Evolutionary conservation across 2,888 invertebrate genomes (phyloP).

Genomic region (Hirtodrosophila cameraria): DNA sequence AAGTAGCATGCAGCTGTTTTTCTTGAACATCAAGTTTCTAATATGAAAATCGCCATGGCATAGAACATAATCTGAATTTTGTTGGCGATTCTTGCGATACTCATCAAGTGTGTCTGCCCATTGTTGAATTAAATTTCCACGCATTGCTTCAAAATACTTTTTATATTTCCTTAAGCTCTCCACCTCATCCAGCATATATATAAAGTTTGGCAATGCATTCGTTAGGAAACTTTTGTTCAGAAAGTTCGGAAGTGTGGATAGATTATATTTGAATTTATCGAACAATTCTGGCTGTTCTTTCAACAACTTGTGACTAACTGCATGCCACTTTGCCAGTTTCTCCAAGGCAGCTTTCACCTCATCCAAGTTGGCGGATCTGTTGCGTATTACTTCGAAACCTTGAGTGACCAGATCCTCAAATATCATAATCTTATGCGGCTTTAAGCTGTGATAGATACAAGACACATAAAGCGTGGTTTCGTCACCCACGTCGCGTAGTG

Average conservation of each 20-base stretch:
- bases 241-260: slow-evolving; percentile 29
- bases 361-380: slow-evolving; percentile 13
- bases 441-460: slow-evolving; percentile 52
- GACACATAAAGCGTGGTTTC: slow-evolving; percentile 33
- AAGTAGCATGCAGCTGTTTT: slow-evolving; percentile 57
- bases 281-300: slow-evolving; percentile 21
- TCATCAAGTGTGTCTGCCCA: slow-evolving; percentile 30
- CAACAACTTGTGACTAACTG: slow-evolving; percentile 24
- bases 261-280: slow-evolving; percentile 11
- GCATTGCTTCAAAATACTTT: slow-evolving; percentile 47
- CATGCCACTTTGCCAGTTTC: slow-evolving; percentile 69
- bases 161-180: slow-evolving; percentile 46
- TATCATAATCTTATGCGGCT: slow-evolving; percentile 31
- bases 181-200: slow-evolving; percentile 42
- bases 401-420: slow-evolving; percentile 31
- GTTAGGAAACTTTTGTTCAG: slow-evolving; percentile 36
- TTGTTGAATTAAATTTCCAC: slow-evolving; percentile 28
- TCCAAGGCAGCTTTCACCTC: slow-evolving; percentile 19
- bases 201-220: slow-evolving; percentile 52
- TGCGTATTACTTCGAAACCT: slow-evolving; percentile 32
- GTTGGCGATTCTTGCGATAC: slow-evolving; percentile 40
- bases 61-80: slow-evolving; percentile 56
- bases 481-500: slow-evolving; percentile 56
- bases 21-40: slow-evolving; percentile 71
- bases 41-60: slow-evolving; percentile 74